A percentile compares a stretch with the other conserved stretches of the same genome.
phyloP scores from a whole-genome alignment of 2,113 vertebrate genomes.

The Petaurus breviceps region DNA sequence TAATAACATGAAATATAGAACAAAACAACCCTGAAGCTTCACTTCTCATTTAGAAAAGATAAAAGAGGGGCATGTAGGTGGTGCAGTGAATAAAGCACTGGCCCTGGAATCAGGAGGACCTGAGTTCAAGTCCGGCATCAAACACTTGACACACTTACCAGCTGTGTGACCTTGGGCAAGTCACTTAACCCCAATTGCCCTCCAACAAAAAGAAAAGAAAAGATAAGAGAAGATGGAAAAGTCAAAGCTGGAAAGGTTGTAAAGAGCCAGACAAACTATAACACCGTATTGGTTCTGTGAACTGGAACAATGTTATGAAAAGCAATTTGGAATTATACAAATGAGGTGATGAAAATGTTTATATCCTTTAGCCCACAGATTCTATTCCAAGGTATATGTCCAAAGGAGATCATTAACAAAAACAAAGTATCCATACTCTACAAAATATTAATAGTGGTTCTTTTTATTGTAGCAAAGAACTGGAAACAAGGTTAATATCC shows the following conservation, averaged over 20 bases:
- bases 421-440: not conserved
- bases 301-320: not conserved
- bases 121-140: no score
- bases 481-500: not conserved
- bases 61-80: no score
- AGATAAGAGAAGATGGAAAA: not conserved
- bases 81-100: no score
- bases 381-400: not conserved
- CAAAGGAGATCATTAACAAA: not conserved
- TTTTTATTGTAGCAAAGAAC: not conserved
- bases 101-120: no score
- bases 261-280: no score
- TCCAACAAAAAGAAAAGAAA: no score
- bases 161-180: no score
- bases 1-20: not conserved
- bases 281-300: not conserved
- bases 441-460: not conserved
- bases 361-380: not conserved
- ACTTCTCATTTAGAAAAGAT: not conserved
- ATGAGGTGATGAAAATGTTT: not conserved
- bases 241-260: not conserved
- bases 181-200: no score
- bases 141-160: no score
- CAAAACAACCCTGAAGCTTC: not conserved
- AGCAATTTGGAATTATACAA: not conserved